Conservation (phyloP, 2,888 invertebrate genomes). For the Masnerella sp. region DNA sequence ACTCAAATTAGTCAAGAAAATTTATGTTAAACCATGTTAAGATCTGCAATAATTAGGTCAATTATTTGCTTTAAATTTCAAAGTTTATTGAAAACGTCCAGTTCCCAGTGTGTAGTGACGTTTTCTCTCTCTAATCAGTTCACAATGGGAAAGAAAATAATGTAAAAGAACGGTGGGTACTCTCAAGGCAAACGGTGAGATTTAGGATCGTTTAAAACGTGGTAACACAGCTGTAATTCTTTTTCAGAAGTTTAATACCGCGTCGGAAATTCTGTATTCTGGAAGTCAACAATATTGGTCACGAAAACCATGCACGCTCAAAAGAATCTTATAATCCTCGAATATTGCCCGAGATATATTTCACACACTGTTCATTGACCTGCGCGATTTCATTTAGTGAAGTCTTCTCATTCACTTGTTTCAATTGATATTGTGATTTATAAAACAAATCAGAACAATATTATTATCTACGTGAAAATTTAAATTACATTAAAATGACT, state of each 20-base stretch:
- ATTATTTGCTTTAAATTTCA: constrained; percentile 41
- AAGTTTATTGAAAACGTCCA: constrained; percentile 43
- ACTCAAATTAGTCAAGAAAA: no score
- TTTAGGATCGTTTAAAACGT: constrained; percentile 63
- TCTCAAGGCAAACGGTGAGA: constrained; percentile 60
- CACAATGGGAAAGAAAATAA: constrained; percentile 54
- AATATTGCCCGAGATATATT: constrained; percentile 69
- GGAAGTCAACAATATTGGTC: constrained; percentile 55
- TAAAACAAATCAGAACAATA: no score
- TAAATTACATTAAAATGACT: no score
- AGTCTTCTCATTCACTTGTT: constrained; percentile 40
- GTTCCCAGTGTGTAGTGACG: constrained; percentile 37
- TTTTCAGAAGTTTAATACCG: constrained; percentile 68
- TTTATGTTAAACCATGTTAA: no score
- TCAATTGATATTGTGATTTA: constrained; percentile 38
- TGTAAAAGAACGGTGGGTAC: constrained; percentile 55
- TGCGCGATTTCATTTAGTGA: constrained; percentile 63
- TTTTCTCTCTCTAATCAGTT: constrained; percentile 50
- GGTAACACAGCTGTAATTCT: constrained; percentile 65
- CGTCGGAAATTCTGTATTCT: constrained; percentile 65
- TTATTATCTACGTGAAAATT: no score
- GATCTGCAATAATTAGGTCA: no score
- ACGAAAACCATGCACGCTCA: constrained; percentile 60
- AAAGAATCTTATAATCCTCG: constrained; percentile 69
- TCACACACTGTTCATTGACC: constrained; percentile 65